These are phyloP conservation scores for Bursaphelenchus okinawaensis DNA, from an alignment of 2,888 invertebrate genomes.

Conservation along the genomic window DNA sequence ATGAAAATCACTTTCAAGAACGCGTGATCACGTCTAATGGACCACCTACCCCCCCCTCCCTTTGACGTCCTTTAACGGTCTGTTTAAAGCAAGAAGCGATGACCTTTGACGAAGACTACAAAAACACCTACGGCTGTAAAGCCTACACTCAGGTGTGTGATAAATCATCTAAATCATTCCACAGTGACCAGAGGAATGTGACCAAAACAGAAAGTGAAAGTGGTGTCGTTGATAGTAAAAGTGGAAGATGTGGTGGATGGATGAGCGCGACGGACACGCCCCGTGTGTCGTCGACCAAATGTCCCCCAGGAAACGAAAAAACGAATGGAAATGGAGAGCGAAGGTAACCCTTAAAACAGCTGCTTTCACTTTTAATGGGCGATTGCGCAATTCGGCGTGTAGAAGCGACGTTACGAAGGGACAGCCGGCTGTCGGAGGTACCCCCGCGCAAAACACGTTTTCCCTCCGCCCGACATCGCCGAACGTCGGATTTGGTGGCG, in stretches of 20 bases:
- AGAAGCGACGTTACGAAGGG: conserved; percentile 5
- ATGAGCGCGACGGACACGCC: neutral
- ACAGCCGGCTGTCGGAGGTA: conserved; percentile 6
- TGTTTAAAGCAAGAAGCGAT: neutral
- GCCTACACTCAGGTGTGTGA: too few species aligned
- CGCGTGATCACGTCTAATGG: neutral
- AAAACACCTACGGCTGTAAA: too few species aligned
- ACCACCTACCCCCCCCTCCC: neutral
- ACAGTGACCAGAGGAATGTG: neutral
- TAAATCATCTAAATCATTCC: neutral
- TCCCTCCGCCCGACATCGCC: too few species aligned
- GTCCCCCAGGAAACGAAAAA: neutral
- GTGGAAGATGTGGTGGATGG: neutral
- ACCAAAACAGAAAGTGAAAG: neutral
- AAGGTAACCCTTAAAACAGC: neutral
- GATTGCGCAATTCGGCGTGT: conserved; percentile 5
- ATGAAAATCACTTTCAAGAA: too few species aligned
- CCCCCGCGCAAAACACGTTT: neutral
- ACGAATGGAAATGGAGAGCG: too few species aligned
- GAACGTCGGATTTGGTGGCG: too few species aligned
- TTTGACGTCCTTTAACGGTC: too few species aligned
- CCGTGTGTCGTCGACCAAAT: neutral
- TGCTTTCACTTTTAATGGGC: conserved; percentile 5
- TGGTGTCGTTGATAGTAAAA: neutral
- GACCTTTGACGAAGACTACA: neutral